These are phyloP conservation scores for Lamellibrachia luymesi DNA, from an alignment of 1,140 invertebrate genomes.

Conservation along the genomic window DNA sequence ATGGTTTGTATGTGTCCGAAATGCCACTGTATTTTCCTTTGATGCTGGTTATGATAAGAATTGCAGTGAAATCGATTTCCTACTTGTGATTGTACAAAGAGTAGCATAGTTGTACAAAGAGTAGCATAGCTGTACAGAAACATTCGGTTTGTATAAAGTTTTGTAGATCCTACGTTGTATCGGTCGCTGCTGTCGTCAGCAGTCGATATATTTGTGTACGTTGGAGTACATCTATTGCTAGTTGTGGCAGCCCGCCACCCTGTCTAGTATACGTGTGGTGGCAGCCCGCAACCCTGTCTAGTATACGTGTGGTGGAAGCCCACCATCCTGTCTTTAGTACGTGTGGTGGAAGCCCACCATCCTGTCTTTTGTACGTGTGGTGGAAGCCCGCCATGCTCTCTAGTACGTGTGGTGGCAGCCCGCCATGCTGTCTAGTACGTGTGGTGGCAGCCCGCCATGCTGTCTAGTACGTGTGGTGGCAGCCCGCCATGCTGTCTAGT, in stretches of 20 bases:
- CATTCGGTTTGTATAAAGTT: not conserved
- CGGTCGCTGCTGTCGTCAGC: not conserved
- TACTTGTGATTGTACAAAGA: not conserved
- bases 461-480: not conserved
- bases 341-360: not conserved
- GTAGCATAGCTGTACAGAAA: not conserved
- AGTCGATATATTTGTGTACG: not conserved
- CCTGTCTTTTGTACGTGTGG: not conserved
- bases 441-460: not conserved
- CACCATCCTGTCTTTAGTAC: not conserved
- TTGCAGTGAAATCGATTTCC: not conserved
- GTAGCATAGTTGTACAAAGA: not conserved
- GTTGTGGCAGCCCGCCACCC: not conserved
- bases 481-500: not conserved
- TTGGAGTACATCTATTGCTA: not conserved
- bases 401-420: not conserved
- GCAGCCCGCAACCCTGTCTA: not conserved
- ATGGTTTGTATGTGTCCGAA: not conserved
- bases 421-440: not conserved
- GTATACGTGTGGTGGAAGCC: not conserved
- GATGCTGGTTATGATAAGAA: not conserved
- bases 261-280: not conserved
- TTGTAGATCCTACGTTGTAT: not conserved
- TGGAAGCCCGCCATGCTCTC: not conserved
- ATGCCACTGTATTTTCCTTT: not conserved